Evolutionary conservation across 2,113 vertebrate species (phyloP).

Genomic region (Helogale parvula): DNA sequence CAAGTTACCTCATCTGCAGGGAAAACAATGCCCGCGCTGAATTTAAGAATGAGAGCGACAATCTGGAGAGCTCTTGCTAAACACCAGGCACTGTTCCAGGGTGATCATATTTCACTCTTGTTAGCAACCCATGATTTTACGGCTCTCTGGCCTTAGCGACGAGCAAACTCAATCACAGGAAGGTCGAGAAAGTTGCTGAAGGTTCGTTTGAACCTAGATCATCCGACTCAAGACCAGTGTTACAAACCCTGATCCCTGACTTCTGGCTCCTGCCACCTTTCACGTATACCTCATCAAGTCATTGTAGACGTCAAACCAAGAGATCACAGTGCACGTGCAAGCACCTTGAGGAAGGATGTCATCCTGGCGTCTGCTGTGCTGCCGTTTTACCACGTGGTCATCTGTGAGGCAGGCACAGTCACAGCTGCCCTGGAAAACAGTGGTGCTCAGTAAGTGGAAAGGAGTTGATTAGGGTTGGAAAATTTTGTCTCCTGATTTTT

Average conservation of each 20-base stretch:
- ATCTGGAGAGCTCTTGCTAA: neutral
- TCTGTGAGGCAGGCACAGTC: neutral
- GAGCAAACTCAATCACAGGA: neutral
- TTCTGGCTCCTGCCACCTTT: fast-evolving
- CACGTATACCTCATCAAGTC: fast-evolving
- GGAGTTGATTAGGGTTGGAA: neutral
- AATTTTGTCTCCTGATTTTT: neutral
- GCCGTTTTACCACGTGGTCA: neutral
- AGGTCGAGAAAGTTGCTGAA: neutral
- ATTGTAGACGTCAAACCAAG: no score
- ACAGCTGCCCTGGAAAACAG: neutral
- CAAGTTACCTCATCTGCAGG: neutral
- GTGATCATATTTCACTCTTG: neutral
- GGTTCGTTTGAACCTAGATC: neutral
- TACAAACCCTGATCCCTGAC: neutral
- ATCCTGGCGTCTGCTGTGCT: neutral
- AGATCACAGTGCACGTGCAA: fast-evolving
- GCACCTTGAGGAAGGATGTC: no score
- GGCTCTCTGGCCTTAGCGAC: neutral
- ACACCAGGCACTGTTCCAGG: no score
- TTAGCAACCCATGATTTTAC: neutral
- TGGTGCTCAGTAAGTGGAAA: neutral
- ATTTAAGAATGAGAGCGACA: fast-evolving
- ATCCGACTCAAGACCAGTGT: neutral
- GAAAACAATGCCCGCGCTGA: fast-evolving